Base-by-base conservation (phyloP, 2,797 vertebrate genomes). In the Mormyrops attenuatus region DNA sequence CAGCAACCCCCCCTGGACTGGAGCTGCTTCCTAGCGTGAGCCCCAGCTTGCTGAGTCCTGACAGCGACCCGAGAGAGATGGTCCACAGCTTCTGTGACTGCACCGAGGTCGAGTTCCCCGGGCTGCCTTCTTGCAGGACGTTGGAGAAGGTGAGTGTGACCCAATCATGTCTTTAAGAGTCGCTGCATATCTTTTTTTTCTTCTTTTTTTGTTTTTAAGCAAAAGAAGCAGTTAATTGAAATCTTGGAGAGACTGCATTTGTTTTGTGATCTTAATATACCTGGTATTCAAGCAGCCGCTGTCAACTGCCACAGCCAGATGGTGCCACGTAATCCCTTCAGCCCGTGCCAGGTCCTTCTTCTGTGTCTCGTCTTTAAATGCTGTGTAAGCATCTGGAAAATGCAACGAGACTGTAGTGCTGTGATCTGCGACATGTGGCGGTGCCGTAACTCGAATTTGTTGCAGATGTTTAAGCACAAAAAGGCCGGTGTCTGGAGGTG, bases 51-150 rank as follows among this genome's bases (percentile, higher is more conserved):
- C 57, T 85, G 22, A 69, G 22, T 26, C 8, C 92, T 49, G 91
- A 92, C 15, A 77, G 80, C 77, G 53, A 82, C 7, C 49, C 89
- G 1, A 2, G 87, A 15, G 91, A 93, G 90, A 53, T 91, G 17
- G 44, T 89, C 53, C 85, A 90, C 52, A 87, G 60, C 88, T 91
- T 92, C 91, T 50, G 91, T 94, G 84, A 92, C 22, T 34, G 88
- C n/a, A 90, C 11, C 90, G 92, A 90, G 90, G 86, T 88, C 90
- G 95, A 91, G 87, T 92, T 92, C 87, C 91, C 92, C 0, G 89
- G 90, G 5, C 85, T 92, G 82, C 91, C 91, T 20, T 87, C 47
- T 49, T 50, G 49, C 3, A 88, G 88, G 11, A 5, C 87, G 13
- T 63, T 90, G 44, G 88, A 88, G 88, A 90, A 92, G 90, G 91